Evolutionary conservation across 2,797 vertebrate species (phyloP).

Genomic region (Nothura maculosa): DNA sequence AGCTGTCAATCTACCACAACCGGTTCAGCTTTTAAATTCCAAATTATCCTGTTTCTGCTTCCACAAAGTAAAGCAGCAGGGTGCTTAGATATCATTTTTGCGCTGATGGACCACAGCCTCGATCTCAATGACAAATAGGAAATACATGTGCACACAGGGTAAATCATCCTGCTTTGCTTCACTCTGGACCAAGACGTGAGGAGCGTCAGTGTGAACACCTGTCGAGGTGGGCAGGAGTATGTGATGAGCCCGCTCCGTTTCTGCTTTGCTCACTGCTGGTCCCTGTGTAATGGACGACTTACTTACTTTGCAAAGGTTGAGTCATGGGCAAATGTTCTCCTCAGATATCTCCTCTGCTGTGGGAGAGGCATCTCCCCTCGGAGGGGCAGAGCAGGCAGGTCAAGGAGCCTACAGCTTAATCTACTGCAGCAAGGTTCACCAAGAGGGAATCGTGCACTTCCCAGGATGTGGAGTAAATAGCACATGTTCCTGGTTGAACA

Average conservation of each 20-base stretch:
- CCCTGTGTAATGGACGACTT: too few relatives aligned
- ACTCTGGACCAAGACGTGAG: not conserved
- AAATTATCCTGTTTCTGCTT: not conserved
- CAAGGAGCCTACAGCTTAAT: not conserved
- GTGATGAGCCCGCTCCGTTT: not conserved
- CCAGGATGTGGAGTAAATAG: not conserved
- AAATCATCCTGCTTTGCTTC: not conserved
- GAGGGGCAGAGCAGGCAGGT: not conserved
- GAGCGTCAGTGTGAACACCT: accelerated
- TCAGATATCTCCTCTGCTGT: not conserved
- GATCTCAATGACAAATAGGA: not conserved
- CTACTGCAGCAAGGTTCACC: not conserved
- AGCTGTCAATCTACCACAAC: not conserved
- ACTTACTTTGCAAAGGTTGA: not conserved
- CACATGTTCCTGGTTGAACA: not conserved
- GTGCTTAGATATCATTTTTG: not conserved
- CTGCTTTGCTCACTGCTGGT: not conserved
- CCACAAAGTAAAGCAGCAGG: not conserved
- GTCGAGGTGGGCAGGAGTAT: not conserved
- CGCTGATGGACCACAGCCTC: not conserved
- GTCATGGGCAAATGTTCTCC: not conserved
- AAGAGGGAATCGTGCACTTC: too few relatives aligned
- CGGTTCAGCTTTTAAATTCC: not conserved
- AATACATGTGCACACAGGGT: accelerated
- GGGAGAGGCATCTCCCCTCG: not conserved